Percentiles rank a stretch among this genome's conserved stretches.
These are phyloP conservation scores for Micrasema longulum DNA, from an alignment of 1,140 invertebrate genomes.

Conservation along the genomic window DNA sequence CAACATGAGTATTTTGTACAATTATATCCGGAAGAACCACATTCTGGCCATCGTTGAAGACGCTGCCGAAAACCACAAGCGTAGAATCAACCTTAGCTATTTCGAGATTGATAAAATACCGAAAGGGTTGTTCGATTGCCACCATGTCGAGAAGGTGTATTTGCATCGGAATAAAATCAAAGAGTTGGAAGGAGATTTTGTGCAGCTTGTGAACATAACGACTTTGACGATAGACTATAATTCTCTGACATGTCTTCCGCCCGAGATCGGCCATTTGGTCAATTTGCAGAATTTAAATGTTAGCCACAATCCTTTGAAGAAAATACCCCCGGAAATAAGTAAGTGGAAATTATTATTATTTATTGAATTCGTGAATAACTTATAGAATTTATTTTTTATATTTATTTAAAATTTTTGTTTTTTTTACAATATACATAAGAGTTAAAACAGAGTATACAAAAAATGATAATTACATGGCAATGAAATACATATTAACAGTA, in stretches of 20 bases:
- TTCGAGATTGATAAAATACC: conserved; percentile 71
- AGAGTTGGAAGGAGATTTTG: conserved; percentile 62
- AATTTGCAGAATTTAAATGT: conserved; percentile 84
- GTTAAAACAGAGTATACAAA: too few species aligned
- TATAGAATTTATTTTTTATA: too few species aligned
- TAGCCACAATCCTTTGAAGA: conserved; percentile 81
- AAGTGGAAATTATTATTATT: too few species aligned
- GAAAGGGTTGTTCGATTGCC: conserved; percentile 66
- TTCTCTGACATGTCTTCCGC: conserved; percentile 75
- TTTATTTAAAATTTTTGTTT: too few species aligned
- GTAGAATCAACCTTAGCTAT: conserved; percentile 69
- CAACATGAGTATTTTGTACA: conserved; percentile 70
- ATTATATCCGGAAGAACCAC: conserved; percentile 73
- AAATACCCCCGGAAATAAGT: conserved; percentile 77
- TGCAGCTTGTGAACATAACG: conserved; percentile 61
- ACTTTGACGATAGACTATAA: conserved; percentile 73
- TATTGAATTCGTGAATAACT: too few species aligned
- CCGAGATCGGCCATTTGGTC: conserved; percentile 70
- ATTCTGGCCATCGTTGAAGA: conserved; percentile 73
- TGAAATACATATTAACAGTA: too few species aligned
- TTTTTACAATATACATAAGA: too few species aligned
- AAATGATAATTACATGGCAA: too few species aligned
- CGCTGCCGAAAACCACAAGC: conserved; percentile 69
- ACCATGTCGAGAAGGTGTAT: conserved; percentile 69
- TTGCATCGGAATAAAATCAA: conserved; percentile 71